Evolutionary conservation across 2,113 vertebrate species (phyloP), one percentile per base, ranked within the genome.

Genomic region (Lichenostomus cassidix): DNA sequence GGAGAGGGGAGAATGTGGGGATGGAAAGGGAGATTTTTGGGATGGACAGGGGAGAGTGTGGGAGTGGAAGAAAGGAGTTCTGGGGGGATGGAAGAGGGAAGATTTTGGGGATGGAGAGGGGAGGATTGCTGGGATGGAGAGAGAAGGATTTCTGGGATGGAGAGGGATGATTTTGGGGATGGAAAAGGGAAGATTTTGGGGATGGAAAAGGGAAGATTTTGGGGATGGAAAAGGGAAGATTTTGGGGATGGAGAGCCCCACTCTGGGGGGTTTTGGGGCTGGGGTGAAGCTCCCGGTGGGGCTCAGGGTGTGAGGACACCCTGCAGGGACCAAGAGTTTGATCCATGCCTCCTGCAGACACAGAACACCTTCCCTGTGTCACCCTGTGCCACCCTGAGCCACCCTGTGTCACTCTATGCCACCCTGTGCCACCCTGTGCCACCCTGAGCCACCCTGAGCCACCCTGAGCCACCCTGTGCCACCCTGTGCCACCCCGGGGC

Each of bases 341-440:
- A 42, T 24, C 50, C 50, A 8, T 19, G 31, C 3, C 19, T 28
- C 58, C 58, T 24, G 76, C 23, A 9, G 9, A 4, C 3, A 0
- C 1, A 23, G 39, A 41, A n/a, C 63, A 27, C 42, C n/a, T 56
- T 12, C 46, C 77, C 5, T 0, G 7, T n/a, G 58, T 31, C 27
- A 7, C 4, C 49, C 39, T 39, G 39, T 39, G 39, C 39, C 11
- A 39, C 46, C 77, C 5, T 0, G 7, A 31, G 58, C n/a, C 27
- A 7, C 4, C 49, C 39, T 39, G 39, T 39, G 39, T 12, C 11
- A 39, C 39, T 10, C 37, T 37, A 11, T 39, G 39, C 39, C 39
- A 39, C 39, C 39, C 39, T 11, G 39, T 39, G 39, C 39, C 39
- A 39, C 39, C 35, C 46, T 0, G 7, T n/a, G 58, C n/a, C 27